These are phyloP conservation scores for Melanotaenia parkinsoni DNA, from an alignment of 2,797 vertebrate genomes.

Conservation along the genomic window DNA sequence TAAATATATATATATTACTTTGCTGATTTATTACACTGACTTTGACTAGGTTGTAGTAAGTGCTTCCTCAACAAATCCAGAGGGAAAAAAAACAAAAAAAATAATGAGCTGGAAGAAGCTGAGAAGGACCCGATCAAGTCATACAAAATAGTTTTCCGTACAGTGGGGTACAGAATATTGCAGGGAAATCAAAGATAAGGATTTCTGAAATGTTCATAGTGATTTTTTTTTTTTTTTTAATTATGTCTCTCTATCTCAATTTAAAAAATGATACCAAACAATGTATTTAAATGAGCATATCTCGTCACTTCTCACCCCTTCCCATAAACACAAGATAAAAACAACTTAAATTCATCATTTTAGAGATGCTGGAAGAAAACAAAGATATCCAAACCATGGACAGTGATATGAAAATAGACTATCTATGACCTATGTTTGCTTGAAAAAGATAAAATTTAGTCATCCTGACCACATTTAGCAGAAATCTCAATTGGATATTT, in stretches of 20 bases:
- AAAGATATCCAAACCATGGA: no score
- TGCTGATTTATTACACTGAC: conserved; percentile 52
- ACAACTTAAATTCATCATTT: not conserved
- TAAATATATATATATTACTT: conserved; percentile 20
- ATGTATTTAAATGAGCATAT: no score
- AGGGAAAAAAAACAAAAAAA: not conserved
- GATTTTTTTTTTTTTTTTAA: no score
- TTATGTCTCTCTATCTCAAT: no score
- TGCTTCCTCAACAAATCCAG: conserved; percentile 21
- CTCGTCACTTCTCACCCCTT: not conserved
- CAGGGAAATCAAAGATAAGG: not conserved
- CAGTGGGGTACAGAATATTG: not conserved
- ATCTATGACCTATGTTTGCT: not conserved
- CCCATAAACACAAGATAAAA: not conserved
- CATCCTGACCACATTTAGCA: not conserved
- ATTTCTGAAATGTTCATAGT: not conserved
- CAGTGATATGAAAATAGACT: not conserved
- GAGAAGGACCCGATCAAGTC: not conserved
- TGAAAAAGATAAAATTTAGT: not conserved
- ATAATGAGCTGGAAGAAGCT: not conserved
- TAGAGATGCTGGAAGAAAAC: not conserved
- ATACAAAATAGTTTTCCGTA: not conserved
- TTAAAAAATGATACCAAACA: no score
- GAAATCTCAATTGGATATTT: not conserved
- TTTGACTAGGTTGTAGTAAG: conserved; percentile 22